These are phyloP conservation scores for Percopsis omiscomaycus DNA, from an alignment of 2,797 vertebrate species.

Conservation along the genomic window DNA sequence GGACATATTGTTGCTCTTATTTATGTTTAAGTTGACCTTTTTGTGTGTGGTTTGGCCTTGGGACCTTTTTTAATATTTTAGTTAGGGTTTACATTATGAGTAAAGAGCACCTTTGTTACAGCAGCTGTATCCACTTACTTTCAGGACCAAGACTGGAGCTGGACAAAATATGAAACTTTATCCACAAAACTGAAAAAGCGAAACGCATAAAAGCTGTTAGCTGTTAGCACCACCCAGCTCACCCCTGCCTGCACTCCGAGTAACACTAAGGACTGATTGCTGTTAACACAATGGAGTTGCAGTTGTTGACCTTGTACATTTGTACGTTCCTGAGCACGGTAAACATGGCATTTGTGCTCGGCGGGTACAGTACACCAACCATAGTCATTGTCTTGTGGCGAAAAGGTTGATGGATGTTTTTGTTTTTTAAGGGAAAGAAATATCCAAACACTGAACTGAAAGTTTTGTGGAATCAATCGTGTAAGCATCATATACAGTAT, in stretches of 20 bases:
- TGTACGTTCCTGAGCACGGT: constrained; percentile 39
- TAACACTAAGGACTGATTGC: constrained; percentile 69
- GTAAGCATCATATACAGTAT: neutral
- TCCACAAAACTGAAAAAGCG: constrained; percentile 70
- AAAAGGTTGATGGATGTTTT: constrained; percentile 25
- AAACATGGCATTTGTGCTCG: constrained; percentile 24
- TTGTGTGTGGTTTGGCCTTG: neutral
- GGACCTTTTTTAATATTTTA: neutral
- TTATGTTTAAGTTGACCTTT: too few relatives aligned
- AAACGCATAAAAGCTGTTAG: constrained; percentile 48
- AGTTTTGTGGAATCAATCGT: neutral
- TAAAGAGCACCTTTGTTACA: neutral
- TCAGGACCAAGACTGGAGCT: constrained; percentile 80
- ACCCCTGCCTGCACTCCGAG: constrained; percentile 38
- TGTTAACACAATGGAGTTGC: constrained; percentile 35
- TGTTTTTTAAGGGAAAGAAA: constrained; percentile 24
- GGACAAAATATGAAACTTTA: constrained; percentile 76
- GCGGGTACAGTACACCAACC: neutral
- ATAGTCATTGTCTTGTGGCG: constrained; percentile 1
- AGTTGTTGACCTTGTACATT: constrained; percentile 30
- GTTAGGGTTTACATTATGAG: neutral
- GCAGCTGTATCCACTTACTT: constrained; percentile 13
- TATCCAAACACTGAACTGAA: constrained; percentile 17
- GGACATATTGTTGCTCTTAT: too few relatives aligned
- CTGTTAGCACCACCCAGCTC: constrained; percentile 11